A percentile compares a stretch with the other conserved stretches of the same genome.
Evolutionary conservation across 1,140 invertebrate genomes (phyloP).

Genomic region (Trichomalopsis sarcophagae): DNA sequence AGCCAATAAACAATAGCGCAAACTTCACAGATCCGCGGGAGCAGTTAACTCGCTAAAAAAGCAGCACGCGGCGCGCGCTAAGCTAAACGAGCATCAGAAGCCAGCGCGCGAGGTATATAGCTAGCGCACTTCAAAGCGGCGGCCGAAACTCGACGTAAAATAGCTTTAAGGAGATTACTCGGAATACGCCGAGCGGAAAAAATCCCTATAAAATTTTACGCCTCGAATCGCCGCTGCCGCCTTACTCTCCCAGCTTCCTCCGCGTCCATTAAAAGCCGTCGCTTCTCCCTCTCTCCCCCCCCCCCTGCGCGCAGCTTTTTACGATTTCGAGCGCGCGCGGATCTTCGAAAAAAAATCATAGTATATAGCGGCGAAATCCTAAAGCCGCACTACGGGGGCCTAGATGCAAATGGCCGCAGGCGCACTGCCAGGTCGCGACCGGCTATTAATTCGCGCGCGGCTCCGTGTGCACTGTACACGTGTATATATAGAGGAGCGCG

Average conservation of each 20-base stretch:
- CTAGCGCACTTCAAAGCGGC: neutral
- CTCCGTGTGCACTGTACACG: neutral
- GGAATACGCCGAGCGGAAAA: neutral
- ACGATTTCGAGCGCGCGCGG: neutral
- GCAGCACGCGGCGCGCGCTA: too few species aligned
- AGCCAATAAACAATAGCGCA: too few species aligned
- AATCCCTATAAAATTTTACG: conserved; percentile 11
- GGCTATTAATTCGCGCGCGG: neutral
- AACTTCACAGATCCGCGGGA: too few species aligned
- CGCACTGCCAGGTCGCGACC: neutral
- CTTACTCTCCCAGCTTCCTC: neutral
- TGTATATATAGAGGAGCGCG: neutral
- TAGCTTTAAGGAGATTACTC: conserved; percentile 15
- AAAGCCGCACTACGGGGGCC: neutral
- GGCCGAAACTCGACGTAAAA: neutral
- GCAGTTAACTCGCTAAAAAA: too few species aligned
- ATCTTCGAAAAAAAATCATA: neutral
- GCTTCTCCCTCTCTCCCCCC: neutral
- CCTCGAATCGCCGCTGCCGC: neutral
- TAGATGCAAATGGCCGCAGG: neutral
- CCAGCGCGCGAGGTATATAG: too few species aligned
- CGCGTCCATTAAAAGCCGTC: neutral
- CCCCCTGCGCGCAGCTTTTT: neutral
- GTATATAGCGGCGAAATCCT: neutral
- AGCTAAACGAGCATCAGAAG: too few species aligned